phyloP scores from a whole-genome alignment of 2,113 vertebrate species.

The Zootoca vivipara region DNA sequence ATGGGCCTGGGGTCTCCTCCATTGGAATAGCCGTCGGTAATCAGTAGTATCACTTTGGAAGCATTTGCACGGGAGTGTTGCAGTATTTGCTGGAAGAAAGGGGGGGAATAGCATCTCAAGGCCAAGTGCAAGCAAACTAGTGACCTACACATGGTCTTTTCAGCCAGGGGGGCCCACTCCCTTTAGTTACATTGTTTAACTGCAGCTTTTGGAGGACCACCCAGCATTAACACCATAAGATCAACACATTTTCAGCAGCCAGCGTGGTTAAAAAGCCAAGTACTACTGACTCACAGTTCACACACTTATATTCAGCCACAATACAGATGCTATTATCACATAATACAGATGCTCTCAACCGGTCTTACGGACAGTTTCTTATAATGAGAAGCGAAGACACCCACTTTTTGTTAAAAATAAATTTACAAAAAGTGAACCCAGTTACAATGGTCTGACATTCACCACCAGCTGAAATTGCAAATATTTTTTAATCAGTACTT shows the following conservation, averaged over 20 bases:
- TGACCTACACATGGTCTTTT: slow-evolving; percentile 27
- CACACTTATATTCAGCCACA: neutral
- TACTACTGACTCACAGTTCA: neutral
- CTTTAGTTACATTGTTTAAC: slow-evolving; percentile 12
- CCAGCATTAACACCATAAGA: slow-evolving; percentile 26
- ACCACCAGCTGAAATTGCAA: too few relatives aligned
- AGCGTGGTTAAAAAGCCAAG: neutral
- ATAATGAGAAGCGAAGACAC: neutral
- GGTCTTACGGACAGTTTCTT: neutral
- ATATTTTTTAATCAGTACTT: neutral
- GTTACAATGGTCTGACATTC: neutral
- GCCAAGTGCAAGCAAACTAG: neutral
- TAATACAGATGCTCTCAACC: neutral
- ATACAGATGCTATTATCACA: neutral
- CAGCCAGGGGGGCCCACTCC: neutral
- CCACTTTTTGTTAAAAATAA: too few relatives aligned
- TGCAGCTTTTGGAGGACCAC: slow-evolving; percentile 36
- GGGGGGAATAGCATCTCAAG: slow-evolving; percentile 20
- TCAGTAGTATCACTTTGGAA: slow-evolving; percentile 94
- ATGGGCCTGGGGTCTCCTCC: slow-evolving; percentile 94
- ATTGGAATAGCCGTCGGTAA: slow-evolving; percentile 98
- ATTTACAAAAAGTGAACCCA: neutral
- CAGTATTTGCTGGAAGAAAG: slow-evolving; percentile 89
- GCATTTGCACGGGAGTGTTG: slow-evolving; percentile 88
- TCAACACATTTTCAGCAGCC: neutral